Evolutionary conservation across 2,113 vertebrate genomes (phyloP), one percentile per base, ranked within the genome.

Genomic region (Orthonyx spaldingii): DNA sequence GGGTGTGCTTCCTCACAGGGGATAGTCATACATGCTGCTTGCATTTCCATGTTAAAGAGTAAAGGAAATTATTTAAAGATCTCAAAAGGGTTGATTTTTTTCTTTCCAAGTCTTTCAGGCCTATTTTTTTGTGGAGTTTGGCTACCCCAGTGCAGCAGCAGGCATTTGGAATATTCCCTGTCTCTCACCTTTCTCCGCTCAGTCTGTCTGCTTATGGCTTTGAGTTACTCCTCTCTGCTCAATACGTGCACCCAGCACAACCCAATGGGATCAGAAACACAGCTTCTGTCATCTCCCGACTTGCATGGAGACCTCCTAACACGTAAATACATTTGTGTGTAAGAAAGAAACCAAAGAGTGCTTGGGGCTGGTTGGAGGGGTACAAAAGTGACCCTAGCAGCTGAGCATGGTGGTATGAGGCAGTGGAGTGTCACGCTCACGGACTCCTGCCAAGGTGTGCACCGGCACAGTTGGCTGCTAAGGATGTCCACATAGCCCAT

Each of bases 181-280:
- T 95, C 92, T 96, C 90, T 95, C 39, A 6, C 90, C 79, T 95
- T 84, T 88, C 76, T 89, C 59, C 24, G 59, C 46, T 41, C 71
- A 69, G 71, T 86, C 94, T 96, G 92, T 77, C 79, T 83, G 8
- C 57, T 63, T 69, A 44, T 12, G 65, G 32, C 84, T 93, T 77
- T 79, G 79, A 94, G 57, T 93, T 88, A 46, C 75, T 93, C 56
- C 87, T 92, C 46, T 92, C 90, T 93, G 61, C 69, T 92, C 21
- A 2, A 52, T 75, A 47, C 4, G 0, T 1, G 0, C 3, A 4
- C 81, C 63, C 83, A 1, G 78, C 74, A 55, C 72, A 93, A 70
- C 57, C 56, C 83, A 87, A 1, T 2, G 2, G 60, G 72, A 92
- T 93, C 64, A 90, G 80, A 90, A 87, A 42, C 3, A 2, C 65